These are phyloP conservation scores for Erebia aethiops DNA, from an alignment of 2,888 invertebrate species.

Conservation along the genomic window DNA sequence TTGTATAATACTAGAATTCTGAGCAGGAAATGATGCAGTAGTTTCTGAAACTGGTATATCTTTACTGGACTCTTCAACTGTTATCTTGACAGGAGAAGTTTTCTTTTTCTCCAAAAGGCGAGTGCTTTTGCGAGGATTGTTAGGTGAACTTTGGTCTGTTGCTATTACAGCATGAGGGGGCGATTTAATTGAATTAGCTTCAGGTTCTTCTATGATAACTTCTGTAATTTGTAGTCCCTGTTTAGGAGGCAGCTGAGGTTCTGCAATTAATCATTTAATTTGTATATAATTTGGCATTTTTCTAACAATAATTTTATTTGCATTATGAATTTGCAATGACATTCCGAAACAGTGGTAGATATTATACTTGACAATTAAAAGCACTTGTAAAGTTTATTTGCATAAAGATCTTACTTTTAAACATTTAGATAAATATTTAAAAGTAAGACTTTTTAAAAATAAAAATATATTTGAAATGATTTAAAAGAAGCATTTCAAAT, in stretches of 20 bases:
- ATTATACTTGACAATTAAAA: too few relatives aligned
- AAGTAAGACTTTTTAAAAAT: too few relatives aligned
- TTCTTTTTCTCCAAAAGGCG: constrained; percentile 47
- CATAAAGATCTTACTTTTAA: too few relatives aligned
- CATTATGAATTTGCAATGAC: too few relatives aligned
- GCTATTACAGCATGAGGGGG: constrained; percentile 31
- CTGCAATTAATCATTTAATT: constrained; percentile 41
- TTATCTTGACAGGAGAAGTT: constrained; percentile 23
- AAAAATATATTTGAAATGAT: too few relatives aligned
- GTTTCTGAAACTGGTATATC: background rate
- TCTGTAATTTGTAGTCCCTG: constrained; percentile 46
- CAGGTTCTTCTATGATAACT: constrained; percentile 61
- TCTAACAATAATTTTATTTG: too few relatives aligned
- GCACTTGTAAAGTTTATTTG: too few relatives aligned
- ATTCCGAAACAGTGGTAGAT: too few relatives aligned
- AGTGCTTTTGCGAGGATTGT: constrained; percentile 45
- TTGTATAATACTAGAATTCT: constrained; percentile 1
- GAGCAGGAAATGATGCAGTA: background rate
- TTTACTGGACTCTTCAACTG: constrained; percentile 12
- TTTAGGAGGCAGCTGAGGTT: constrained; percentile 45
- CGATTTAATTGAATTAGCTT: constrained; percentile 46
- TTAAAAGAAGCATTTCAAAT: too few relatives aligned
- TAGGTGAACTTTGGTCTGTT: constrained; percentile 39
- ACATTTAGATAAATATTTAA: too few relatives aligned
- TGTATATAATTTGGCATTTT: background rate